Percentiles rank a stretch among this genome's conserved stretches.
Evolutionary conservation across 2,888 invertebrate species (phyloP).

Genomic region (Callosobruchus maculatus): DNA sequence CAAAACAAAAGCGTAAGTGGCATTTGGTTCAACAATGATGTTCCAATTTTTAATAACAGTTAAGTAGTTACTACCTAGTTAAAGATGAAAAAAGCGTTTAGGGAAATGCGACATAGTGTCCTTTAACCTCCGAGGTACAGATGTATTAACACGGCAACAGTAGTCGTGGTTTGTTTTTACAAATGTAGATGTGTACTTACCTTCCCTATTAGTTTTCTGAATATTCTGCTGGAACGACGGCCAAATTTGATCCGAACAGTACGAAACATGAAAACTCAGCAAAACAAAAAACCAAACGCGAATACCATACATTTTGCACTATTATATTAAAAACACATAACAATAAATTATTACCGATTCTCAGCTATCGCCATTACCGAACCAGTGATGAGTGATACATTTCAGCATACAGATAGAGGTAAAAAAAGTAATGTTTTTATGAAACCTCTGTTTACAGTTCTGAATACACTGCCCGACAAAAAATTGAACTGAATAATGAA

Average conservation of each 20-base stretch:
- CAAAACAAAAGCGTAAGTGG: too few relatives aligned
- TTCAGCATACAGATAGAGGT: background rate
- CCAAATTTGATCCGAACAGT: background rate
- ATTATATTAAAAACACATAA: background rate
- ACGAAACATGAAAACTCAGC: background rate
- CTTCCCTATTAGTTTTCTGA: background rate
- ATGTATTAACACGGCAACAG: too few relatives aligned
- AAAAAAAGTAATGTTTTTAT: background rate
- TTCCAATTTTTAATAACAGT: too few relatives aligned
- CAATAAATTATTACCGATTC: background rate
- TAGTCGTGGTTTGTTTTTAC: background rate
- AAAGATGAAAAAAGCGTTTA: too few relatives aligned
- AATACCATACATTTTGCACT: background rate
- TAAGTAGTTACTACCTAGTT: too few relatives aligned
- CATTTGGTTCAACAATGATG: too few relatives aligned
- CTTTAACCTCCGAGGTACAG: too few relatives aligned
- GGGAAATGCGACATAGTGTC: too few relatives aligned
- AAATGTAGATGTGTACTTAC: background rate
- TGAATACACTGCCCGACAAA: too few relatives aligned
- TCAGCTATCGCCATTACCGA: background rate
- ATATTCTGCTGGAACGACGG: background rate
- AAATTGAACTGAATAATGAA: too few relatives aligned
- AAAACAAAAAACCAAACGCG: background rate
- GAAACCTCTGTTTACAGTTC: too few relatives aligned
- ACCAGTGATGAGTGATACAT: background rate